Evolutionary conservation across 1,140 invertebrate species (phyloP), one percentile per base, ranked within the genome.

Genomic region (Pseudomyrmex sp.): DNA sequence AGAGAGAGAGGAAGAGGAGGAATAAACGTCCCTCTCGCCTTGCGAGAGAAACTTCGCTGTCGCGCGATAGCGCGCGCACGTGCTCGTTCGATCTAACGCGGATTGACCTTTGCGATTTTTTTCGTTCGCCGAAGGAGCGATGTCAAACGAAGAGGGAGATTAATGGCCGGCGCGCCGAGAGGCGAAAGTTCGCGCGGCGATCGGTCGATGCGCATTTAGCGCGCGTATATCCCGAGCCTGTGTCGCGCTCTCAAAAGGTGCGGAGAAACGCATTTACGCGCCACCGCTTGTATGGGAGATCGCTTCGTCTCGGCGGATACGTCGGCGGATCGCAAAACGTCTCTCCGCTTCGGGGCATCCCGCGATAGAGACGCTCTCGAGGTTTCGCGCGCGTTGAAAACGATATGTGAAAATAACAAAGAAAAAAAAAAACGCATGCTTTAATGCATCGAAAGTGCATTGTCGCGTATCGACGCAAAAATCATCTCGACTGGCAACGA

Each of bases 251-350:
- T 73, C 72, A 75, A 77, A 61, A 83, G 85, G 72, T 54, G 73
- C 58, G 52, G 74, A 46, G 35, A 72, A 35, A 44, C 70, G 50
- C 61, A 23, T 75, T 87, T 76, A 84, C 85, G 85, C 82, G 74
- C 80, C 83, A 76, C 77, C 85, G 56, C 85, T 87, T 88, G 84
- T 87, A 88, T 75, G 86, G 85, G 68, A 87, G 87, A 88, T 88
- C 86, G 85, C 83, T 88, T 88, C 80, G 86, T 88, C 85, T 63
- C 72, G 48, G 85, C 70, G 54, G 35, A 73, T 87, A 72, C 85
- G 80, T 84, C 87, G 74, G 79, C 50, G 50, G 82, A 26, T 69
- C 86, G 52, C 54, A 50, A 50, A 75, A 72, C 13, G 73, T 87
- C 86, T 62, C 61, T 79, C 10, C 44, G 65, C 54, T 59, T 15